These are phyloP conservation scores for Hirtodrosophila duncani DNA, from an alignment of 2,888 invertebrate species.

Conservation along the genomic window DNA sequence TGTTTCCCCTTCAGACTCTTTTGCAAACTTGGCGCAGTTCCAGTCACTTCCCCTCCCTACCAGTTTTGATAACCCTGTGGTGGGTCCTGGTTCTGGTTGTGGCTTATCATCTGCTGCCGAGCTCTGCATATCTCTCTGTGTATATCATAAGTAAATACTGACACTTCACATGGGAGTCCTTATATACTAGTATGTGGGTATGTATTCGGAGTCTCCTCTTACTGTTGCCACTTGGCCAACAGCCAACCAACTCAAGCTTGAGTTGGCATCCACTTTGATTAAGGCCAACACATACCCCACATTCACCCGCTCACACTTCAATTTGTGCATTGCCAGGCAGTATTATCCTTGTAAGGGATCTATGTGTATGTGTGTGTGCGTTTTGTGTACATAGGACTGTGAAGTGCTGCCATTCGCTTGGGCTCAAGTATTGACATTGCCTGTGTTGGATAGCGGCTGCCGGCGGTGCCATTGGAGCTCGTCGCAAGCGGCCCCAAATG, in stretches of 20 bases:
- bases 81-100: slow-evolving; percentile 8
- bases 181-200: background rate
- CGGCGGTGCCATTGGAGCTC: slow-evolving; percentile 66
- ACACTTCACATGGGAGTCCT: background rate
- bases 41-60: too few relatives aligned
- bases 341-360: slow-evolving; percentile 50
- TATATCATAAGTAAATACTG: background rate
- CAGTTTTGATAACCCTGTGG: too few relatives aligned
- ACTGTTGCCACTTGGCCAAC: slow-evolving; percentile 15
- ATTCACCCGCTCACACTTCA: background rate
- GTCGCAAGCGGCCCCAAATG: slow-evolving; percentile 33
- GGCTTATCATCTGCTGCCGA: slow-evolving; percentile 34
- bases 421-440: slow-evolving; percentile 60
- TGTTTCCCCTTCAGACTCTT: slow-evolving; percentile 2
- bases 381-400: slow-evolving; percentile 32
- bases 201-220: background rate
- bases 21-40: too few relatives aligned
- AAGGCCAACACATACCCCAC: slow-evolving; percentile 36
- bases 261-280: slow-evolving; percentile 40
- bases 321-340: slow-evolving; percentile 21
- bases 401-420: slow-evolving; percentile 66
- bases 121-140: too few relatives aligned
- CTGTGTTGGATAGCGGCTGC: slow-evolving; percentile 24
- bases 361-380: slow-evolving; percentile 26
- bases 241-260: slow-evolving; percentile 53